Evolutionary conservation across 1,140 invertebrate genomes (phyloP).

Genomic region (Chironomus striatipennis): DNA sequence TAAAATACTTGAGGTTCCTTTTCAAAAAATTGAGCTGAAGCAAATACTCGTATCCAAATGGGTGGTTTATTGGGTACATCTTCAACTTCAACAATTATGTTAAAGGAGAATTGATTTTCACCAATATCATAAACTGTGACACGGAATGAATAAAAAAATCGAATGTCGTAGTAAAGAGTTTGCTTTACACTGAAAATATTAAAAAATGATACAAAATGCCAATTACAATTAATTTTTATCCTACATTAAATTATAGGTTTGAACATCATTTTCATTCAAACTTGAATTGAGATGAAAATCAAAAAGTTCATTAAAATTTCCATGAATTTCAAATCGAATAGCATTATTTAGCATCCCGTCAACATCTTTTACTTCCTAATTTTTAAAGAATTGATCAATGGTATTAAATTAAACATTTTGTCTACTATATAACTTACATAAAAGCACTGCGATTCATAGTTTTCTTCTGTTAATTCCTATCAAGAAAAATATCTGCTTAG

Average conservation of each 20-base stretch:
- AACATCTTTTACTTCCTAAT: slow-evolving; percentile 25
- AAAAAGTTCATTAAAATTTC: slow-evolving; percentile 18
- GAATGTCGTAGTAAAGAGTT: slow-evolving; percentile 27
- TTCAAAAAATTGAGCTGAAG: slow-evolving; percentile 44
- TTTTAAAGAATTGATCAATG: slow-evolving; percentile 25
- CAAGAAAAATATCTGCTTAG: no score
- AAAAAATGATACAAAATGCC: slow-evolving; percentile 2
- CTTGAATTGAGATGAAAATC: slow-evolving; percentile 25
- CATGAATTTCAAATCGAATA: slow-evolving; percentile 24
- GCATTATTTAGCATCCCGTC: slow-evolving; percentile 26
- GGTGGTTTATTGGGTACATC: slow-evolving; percentile 45
- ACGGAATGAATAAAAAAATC: slow-evolving; percentile 27
- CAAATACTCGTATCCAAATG: slow-evolving; percentile 43
- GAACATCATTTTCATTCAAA: slow-evolving; percentile 25
- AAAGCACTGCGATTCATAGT: not conserved
- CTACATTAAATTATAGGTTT: slow-evolving; percentile 2
- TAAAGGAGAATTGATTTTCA: slow-evolving; percentile 40
- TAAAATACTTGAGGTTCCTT: slow-evolving; percentile 36
- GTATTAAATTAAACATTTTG: no score
- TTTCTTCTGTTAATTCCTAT: not conserved
- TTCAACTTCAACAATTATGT: slow-evolving; percentile 44
- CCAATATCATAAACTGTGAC: slow-evolving; percentile 39
- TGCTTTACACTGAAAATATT: slow-evolving; percentile 25
- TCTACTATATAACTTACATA: not conserved
- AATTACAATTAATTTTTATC: no score